Percentiles rank a stretch among this genome's conserved stretches.
These are phyloP conservation scores for Fregetta grallaria DNA, from an alignment of 2,113 vertebrate species.

Conservation along the genomic window DNA sequence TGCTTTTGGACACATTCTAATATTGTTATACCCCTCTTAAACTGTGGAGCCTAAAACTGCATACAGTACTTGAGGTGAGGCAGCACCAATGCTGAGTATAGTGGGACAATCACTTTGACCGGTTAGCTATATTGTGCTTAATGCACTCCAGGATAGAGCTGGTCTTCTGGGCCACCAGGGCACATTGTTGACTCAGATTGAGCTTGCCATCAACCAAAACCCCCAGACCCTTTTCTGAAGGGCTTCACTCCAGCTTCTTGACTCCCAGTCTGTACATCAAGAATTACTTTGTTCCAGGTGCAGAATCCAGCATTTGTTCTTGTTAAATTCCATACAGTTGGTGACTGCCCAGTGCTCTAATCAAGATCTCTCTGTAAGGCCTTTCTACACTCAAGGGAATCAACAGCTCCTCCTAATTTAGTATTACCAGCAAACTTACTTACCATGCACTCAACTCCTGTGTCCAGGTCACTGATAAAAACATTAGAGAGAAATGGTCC, in stretches of 20 bases:
- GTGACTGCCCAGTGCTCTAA: background rate
- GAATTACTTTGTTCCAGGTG: background rate
- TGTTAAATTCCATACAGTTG: background rate
- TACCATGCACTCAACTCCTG: background rate
- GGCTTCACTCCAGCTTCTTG: background rate
- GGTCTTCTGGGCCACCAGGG: background rate
- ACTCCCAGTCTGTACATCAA: background rate
- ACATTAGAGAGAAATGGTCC: background rate
- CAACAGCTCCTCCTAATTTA: background rate
- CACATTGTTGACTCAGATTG: background rate
- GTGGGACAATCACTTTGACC: background rate
- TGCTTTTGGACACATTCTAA: background rate
- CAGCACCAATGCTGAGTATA: accelerated
- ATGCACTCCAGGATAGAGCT: background rate
- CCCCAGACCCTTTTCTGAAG: background rate
- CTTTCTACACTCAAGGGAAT: background rate
- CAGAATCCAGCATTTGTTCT: background rate
- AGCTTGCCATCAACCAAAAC: background rate
- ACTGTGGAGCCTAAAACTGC: background rate
- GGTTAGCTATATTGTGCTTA: accelerated
- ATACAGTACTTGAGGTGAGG: background rate
- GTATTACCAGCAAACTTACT: background rate
- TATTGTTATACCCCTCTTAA: background rate
- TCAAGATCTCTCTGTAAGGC: background rate
- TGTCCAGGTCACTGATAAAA: background rate